Evolutionary conservation across 2,797 vertebrate genomes (phyloP).

Genomic region (Tauraco hartlaubi): DNA sequence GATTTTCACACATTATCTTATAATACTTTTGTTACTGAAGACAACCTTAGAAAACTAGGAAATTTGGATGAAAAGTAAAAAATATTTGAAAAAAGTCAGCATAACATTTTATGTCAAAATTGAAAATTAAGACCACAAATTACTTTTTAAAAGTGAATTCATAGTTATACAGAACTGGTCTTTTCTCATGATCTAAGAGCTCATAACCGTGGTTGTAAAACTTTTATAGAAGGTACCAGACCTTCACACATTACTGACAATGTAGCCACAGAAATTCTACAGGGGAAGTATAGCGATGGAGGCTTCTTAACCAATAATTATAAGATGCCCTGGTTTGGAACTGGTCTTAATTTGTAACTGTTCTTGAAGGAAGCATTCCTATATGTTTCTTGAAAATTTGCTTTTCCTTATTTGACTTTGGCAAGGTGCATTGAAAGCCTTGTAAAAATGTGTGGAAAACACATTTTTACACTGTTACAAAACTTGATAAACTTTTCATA

Average conservation of each 20-base stretch:
- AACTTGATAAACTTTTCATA: not conserved
- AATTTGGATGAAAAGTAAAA: not conserved
- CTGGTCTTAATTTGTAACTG: not conserved
- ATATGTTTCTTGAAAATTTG: not conserved
- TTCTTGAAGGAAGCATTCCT: not conserved
- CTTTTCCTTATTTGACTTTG: not conserved
- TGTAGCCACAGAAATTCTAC: not conserved
- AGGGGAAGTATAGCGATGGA: not conserved
- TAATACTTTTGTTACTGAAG: accelerated
- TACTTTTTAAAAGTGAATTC: not conserved
- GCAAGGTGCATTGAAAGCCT: not conserved
- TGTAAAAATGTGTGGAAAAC: not conserved
- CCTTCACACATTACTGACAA: not conserved
- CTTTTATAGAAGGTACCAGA: not conserved
- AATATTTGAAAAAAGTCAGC: not conserved
- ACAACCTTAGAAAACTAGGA: not conserved
- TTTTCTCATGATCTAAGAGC: not conserved
- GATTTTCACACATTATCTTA: not conserved
- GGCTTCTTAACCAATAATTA: not conserved
- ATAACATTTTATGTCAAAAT: not conserved
- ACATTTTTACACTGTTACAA: not conserved
- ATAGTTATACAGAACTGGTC: not conserved
- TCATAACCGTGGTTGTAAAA: not conserved
- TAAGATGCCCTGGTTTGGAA: not conserved
- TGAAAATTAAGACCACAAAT: not conserved